Base-by-base conservation (phyloP, 2,888 invertebrate species). In the Bugulina stolonifera region DNA sequence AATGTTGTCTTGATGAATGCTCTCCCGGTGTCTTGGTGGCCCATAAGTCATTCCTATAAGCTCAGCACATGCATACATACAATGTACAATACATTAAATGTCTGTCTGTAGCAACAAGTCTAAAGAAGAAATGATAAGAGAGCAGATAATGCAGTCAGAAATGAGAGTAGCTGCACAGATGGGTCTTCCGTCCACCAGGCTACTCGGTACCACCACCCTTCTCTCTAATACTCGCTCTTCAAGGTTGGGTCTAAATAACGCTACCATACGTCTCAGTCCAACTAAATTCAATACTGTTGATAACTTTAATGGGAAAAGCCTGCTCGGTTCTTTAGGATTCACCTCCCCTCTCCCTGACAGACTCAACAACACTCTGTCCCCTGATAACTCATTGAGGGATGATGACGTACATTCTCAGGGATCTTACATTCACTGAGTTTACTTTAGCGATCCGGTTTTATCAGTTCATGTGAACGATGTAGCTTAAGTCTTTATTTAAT, bases 91-190 rank as follows among this genome's bases (percentile, higher is more conserved):
- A n/a, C n/a, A n/a, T n/a, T n/a, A n/a, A n/a, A n/a, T n/a, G n/a
- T n/a, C n/a, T n/a, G n/a, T 43, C 43, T 10, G 10, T 32, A 64
- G 64, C 32, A 64, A 32, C 32, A 64, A 27, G 27, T 32, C 32
- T 5, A 64, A 64, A 32, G 64, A 64, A 32, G 64, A 64, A 32
- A 64, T 64, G 64, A 64, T 64, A 2, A 27, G 64, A 14, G 64
- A 64, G 34, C 64, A 64, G 64, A 64, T 64, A 25, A 18, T 64
- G 29, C 64, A 64, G 32, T 64, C 64, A 32, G 64, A 64, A n/a
- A 29, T 64, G 64, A 25, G 64, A 34, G 64, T 64, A 27, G 64
- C 64, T 14, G 64, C 64, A 14, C 64, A 64, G 64, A 64, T 64
- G 32, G 64, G 64, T 14, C 32, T 64, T 5, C 29, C 64, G 3